Base-by-base conservation (phyloP, 1,140 invertebrate genomes). In the Stegodyphus dumicola region DNA sequence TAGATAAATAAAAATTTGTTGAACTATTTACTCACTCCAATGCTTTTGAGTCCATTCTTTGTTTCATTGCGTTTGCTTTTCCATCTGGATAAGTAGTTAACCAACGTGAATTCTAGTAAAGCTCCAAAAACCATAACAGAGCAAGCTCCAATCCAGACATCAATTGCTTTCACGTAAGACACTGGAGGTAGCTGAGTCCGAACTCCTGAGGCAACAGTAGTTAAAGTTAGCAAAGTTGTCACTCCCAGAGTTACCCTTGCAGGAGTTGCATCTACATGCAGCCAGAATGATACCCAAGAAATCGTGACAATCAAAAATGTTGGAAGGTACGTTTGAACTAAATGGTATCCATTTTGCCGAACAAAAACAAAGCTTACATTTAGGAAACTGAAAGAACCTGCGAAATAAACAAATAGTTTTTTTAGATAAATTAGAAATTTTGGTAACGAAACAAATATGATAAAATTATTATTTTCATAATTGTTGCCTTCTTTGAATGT, bases 221-320 rank as follows among this genome's bases (percentile, higher is more conserved):
- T 89, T 77, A 90, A 87, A 60, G 89, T 89, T 13, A 90, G 88
- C 4, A 90, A 87, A n/a, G 90, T 90, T 18, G 90, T 90, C 7
- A 90, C 89, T 10, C 90, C 90, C 18, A 90, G 71, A 18, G 89
- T 89, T 11, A 90, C 89, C 56, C 90, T 87, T 11, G 18, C 95
- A 94, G 96, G 94, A 13, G 95, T 93, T 15, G 95, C 95, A 89
- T 96, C 95, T 48, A 95, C 94, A 89, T 96, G 95, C 71, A 97
- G 90, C 95, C 95, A 97, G 89, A 97, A 97, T 0, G 95, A 95
- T 15, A 97, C 95, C 95, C 96, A 97, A 0, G 96, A 96, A 80
- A 96, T 95, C 15, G 94, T 94, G 6, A 97, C 96, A 77, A 97
- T 94, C 86, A 97, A 92, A 91, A 96, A 95, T 6, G 95, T 96